Percentiles rank a stretch among this genome's conserved stretches.
Evolutionary conservation across 64 coral and sea anemone genomes (phyloP).

Genomic region (Hydrozoanthus tunicans): DNA sequence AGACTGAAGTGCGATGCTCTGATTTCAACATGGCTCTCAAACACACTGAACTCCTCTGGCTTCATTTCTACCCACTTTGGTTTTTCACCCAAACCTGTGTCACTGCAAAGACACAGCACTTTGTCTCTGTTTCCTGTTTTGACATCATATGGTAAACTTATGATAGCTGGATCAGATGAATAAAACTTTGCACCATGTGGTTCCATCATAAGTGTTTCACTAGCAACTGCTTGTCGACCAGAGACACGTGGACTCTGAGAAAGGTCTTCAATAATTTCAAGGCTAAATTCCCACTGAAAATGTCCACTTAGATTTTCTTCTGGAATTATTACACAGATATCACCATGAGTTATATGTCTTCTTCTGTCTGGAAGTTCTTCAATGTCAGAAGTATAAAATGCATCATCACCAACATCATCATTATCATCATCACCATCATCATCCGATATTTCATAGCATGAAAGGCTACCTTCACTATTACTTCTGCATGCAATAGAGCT

Average conservation of each 20-base stretch:
- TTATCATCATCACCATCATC: slow-evolving; percentile 4
- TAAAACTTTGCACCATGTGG: slow-evolving; percentile 93
- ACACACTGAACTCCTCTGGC: slow-evolving; percentile 63
- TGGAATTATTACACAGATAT: slow-evolving; percentile 92
- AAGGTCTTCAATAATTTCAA: slow-evolving; percentile 84
- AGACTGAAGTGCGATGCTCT: slow-evolving; percentile 92
- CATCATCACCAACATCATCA: slow-evolving; percentile 28
- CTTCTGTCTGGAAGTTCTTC: slow-evolving; percentile 56
- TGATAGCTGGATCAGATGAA: slow-evolving; percentile 82
- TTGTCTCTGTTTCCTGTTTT: slow-evolving; percentile 39
- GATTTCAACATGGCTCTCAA: slow-evolving; percentile 76
- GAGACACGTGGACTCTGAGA: slow-evolving; percentile 62
- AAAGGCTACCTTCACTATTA: slow-evolving; percentile 8
- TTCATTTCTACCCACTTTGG: slow-evolving; percentile 72
- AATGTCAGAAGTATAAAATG: slow-evolving; percentile 9
- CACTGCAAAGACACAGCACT: slow-evolving; percentile 81
- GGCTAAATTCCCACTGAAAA: slow-evolving; percentile 81
- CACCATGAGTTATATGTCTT: slow-evolving; percentile 74
- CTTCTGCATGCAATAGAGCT: not conserved
- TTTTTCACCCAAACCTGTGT: slow-evolving; percentile 78
- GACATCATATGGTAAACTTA: slow-evolving; percentile 77
- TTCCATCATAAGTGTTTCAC: slow-evolving; percentile 76
- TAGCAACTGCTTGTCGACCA: slow-evolving; percentile 65
- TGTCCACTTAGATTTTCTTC: slow-evolving; percentile 83
- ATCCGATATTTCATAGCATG: slow-evolving; percentile 53